Percentiles rank a stretch among this genome's conserved stretches.
Conservation (phyloP, 2,797 vertebrate species). For the Ceryle rudis region DNA sequence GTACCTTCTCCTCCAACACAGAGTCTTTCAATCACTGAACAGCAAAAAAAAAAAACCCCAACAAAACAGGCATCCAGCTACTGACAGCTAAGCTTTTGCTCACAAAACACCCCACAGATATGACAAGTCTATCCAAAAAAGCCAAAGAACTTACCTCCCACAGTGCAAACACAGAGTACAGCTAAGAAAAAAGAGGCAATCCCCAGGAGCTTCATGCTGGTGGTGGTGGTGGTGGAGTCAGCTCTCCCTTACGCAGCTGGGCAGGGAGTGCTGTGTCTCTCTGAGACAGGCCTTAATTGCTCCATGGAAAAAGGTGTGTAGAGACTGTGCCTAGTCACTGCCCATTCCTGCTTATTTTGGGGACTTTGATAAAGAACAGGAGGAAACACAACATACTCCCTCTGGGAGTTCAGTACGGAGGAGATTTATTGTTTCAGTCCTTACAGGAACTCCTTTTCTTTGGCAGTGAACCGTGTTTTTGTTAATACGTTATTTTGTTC, state of each 20-base stretch:
- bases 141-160: slow-evolving; percentile 67
- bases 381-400: slow-evolving; percentile 89
- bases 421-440: slow-evolving; percentile 85
- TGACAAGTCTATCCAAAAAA: background rate
- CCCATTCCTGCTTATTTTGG: slow-evolving; percentile 87
- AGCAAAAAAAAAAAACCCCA: background rate
- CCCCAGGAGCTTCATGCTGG: slow-evolving; percentile 80
- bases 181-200: slow-evolving; percentile 71
- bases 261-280: slow-evolving; percentile 43
- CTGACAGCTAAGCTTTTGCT: slow-evolving; percentile 4
- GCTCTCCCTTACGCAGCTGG: slow-evolving; percentile 50
- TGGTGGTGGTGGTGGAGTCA: slow-evolving; percentile 11
- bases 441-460: slow-evolving; percentile 85
- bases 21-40: background rate
- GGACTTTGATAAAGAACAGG: slow-evolving; percentile 88
- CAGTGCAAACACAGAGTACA: slow-evolving; percentile 3
- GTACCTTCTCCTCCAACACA: background rate
- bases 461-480: slow-evolving; percentile 82
- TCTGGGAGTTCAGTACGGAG: slow-evolving; percentile 85
- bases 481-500: slow-evolving; percentile 80
- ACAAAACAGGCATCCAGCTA: background rate
- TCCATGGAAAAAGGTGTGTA: slow-evolving; percentile 82
- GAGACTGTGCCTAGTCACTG: slow-evolving; percentile 64
- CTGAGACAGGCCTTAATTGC: slow-evolving; percentile 67
- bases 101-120: background rate